Conservation (phyloP, 2,888 invertebrate genomes). For the Dendrolimus houi region DNA sequence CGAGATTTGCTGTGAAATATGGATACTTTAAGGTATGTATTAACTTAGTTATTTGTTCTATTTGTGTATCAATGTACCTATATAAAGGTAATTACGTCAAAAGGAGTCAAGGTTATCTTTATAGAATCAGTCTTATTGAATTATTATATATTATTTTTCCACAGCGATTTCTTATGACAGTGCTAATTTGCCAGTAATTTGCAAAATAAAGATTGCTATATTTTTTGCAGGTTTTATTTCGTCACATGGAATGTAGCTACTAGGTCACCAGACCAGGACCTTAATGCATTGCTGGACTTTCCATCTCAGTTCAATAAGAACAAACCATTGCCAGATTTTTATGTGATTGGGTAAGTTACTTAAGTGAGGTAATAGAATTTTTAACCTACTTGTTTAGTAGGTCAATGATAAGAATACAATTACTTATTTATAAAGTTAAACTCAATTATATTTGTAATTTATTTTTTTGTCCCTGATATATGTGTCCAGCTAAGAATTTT, state of each 20-base stretch:
- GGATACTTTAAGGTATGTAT: slow-evolving; percentile 42
- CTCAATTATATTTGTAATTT: too few relatives aligned
- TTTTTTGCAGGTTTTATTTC: slow-evolving; percentile 81
- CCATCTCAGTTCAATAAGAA: slow-evolving; percentile 78
- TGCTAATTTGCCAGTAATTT: slow-evolving; percentile 2
- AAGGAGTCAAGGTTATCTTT: slow-evolving; percentile 37
- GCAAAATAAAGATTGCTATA: slow-evolving; percentile 2
- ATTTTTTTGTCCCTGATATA: not conserved
- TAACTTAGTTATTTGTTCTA: not conserved
- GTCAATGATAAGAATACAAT: slow-evolving; percentile 14
- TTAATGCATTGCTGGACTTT: slow-evolving; percentile 83
- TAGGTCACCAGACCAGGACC: slow-evolving; percentile 82
- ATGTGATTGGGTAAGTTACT: slow-evolving; percentile 83
- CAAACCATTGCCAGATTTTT: slow-evolving; percentile 86
- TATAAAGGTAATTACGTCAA: slow-evolving; percentile 14
- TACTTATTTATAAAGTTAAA: not conserved
- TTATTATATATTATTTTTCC: slow-evolving; percentile 5
- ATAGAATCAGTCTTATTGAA: too few relatives aligned
- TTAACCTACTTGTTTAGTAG: slow-evolving; percentile 9
- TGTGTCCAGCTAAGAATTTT: slow-evolving; percentile 1
- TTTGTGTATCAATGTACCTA: not conserved
- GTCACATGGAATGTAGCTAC: slow-evolving; percentile 95
- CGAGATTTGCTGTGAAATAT: slow-evolving; percentile 20
- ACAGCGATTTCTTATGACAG: slow-evolving; percentile 8
- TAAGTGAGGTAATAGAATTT: not conserved